These are phyloP conservation scores for Myopa tessellatipennis DNA, from an alignment of 2,888 invertebrate genomes.

Conservation along the genomic window DNA sequence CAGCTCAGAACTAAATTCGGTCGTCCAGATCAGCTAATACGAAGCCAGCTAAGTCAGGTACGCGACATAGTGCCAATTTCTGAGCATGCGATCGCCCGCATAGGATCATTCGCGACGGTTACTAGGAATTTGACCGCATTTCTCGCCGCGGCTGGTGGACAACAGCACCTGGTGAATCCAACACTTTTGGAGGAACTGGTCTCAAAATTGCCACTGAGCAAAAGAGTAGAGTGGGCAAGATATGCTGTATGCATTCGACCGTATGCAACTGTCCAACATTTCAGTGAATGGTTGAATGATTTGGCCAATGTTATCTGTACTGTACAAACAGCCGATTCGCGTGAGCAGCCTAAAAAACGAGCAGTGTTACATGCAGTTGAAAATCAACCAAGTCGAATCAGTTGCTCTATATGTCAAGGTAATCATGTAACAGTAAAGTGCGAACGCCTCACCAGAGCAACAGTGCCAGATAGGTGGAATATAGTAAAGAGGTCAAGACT, in stretches of 20 bases:
- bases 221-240: constrained; percentile 33
- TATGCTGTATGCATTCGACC: constrained; percentile 7
- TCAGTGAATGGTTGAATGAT: constrained; percentile 44
- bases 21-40: constrained; percentile 39
- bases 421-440: constrained; percentile 35
- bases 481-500: constrained; percentile 24
- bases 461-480: constrained; percentile 32
- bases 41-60: constrained; percentile 43
- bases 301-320: constrained; percentile 44
- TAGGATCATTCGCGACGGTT: constrained; percentile 46
- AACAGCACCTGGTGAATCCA: constrained; percentile 46
- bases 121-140: constrained; percentile 43
- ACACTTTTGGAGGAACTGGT: constrained; percentile 45
- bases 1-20: constrained; percentile 41
- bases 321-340: constrained; percentile 15
- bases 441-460: constrained; percentile 25
- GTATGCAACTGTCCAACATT: constrained; percentile 22
- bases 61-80: constrained; percentile 37
- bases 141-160: constrained; percentile 39
- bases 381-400: not conserved
- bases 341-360: constrained; percentile 22
- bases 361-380: constrained; percentile 1
- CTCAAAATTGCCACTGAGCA: constrained; percentile 44
- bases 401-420: constrained; percentile 33
- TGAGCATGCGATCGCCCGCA: constrained; percentile 37